Evolutionary conservation across 2,888 invertebrate genomes (phyloP).

Genomic region (Julus scandinavius): DNA sequence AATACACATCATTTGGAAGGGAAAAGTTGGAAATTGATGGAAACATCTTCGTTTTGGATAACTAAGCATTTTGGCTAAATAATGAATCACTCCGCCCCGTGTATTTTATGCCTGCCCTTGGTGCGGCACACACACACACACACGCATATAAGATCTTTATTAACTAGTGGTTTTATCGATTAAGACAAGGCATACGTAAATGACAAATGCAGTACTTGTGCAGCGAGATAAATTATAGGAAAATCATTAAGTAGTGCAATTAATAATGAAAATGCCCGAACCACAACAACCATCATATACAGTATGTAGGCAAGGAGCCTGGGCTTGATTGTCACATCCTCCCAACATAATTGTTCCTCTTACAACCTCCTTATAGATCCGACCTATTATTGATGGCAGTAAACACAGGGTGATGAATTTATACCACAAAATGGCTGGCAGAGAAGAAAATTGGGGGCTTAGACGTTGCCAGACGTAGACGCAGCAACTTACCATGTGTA

Average conservation of each 20-base stretch:
- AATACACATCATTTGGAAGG: not conserved
- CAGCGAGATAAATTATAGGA: slow-evolving; percentile 52
- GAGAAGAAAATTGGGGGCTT: slow-evolving; percentile 39
- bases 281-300: slow-evolving; percentile 50
- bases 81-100: not conserved
- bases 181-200: slow-evolving; percentile 51
- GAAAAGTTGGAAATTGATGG: not conserved
- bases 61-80: not conserved
- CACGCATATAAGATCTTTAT: slow-evolving; percentile 49
- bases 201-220: slow-evolving; percentile 49
- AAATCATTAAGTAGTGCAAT: slow-evolving; percentile 52
- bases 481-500: slow-evolving; percentile 14
- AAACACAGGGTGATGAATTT: slow-evolving; percentile 46
- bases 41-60: slow-evolving; percentile 34
- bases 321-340: slow-evolving; percentile 46
- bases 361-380: slow-evolving; percentile 44
- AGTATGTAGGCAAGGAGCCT: not conserved
- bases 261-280: slow-evolving; percentile 52
- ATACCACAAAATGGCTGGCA: slow-evolving; percentile 38
- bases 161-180: slow-evolving; percentile 51
- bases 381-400: slow-evolving; percentile 46
- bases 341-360: slow-evolving; percentile 45
- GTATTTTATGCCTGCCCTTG: not conserved
- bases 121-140: not conserved
- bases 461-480: slow-evolving; percentile 33